A percentile compares a stretch with the other conserved stretches of the same genome.
These are phyloP conservation scores for Rhagoletis pomonella DNA, from an alignment of 1,140 invertebrate species.

Conservation along the genomic window DNA sequence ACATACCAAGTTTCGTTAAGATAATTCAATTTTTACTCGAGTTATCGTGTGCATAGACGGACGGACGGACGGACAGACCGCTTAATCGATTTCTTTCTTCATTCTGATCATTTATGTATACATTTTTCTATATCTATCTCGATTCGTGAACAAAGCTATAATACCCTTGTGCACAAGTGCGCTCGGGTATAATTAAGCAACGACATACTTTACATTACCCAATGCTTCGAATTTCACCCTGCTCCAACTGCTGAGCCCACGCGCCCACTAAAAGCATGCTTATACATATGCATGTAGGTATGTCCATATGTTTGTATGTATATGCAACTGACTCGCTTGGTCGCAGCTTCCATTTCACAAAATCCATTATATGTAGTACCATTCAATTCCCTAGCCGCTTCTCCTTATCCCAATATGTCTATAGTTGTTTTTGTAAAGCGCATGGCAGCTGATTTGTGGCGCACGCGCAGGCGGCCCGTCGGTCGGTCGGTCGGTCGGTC, in stretches of 20 bases:
- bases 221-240: background rate
- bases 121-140: too few species aligned
- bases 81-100: too few species aligned
- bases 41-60: too few species aligned
- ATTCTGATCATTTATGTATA: too few species aligned
- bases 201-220: background rate
- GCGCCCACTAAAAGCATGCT: background rate
- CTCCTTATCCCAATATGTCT: background rate
- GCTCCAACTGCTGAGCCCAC: background rate
- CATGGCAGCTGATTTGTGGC: background rate
- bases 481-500: background rate
- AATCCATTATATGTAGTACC: slow-evolving; percentile 28
- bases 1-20: too few species aligned
- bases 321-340: background rate
- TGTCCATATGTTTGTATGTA: too few species aligned
- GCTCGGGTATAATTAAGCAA: too few species aligned
- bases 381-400: background rate
- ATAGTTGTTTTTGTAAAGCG: background rate
- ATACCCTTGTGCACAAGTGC: too few species aligned
- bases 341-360: slow-evolving; percentile 38
- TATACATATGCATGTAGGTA: too few species aligned
- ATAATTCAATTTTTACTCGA: too few species aligned
- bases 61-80: too few species aligned
- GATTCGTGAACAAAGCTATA: too few species aligned
- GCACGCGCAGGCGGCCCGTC: background rate